phyloP scores from a whole-genome alignment of 2,797 vertebrate genomes.

The Melanotaenia pygmaea region DNA sequence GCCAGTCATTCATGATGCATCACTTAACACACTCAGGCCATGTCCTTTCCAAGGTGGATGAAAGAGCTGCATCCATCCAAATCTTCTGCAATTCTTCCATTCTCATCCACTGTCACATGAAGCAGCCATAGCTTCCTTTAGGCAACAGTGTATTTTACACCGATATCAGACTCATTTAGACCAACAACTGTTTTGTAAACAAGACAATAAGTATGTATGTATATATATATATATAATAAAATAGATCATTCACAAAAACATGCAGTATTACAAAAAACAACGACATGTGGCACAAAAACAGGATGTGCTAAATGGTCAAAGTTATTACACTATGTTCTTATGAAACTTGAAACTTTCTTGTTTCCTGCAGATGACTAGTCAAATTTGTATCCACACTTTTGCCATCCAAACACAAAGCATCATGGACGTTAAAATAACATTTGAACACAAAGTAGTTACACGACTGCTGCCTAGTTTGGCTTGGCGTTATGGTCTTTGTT shows the following conservation, averaged over 20 bases:
- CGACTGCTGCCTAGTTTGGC: background rate
- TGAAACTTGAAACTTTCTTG: too few relatives aligned
- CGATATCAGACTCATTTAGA: background rate
- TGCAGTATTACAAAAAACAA: too few relatives aligned
- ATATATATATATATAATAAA: background rate
- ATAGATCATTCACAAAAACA: background rate
- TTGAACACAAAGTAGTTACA: background rate
- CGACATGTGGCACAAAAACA: too few relatives aligned
- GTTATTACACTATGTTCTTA: too few relatives aligned
- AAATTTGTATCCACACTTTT: too few relatives aligned
- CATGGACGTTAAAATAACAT: background rate
- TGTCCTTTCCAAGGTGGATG: conserved; percentile 14
- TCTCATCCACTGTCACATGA: background rate
- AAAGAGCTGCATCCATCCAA: conserved; percentile 17
- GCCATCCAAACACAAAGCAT: background rate
- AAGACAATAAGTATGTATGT: background rate
- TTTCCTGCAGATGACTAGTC: too few relatives aligned
- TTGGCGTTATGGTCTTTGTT: background rate
- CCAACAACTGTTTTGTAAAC: background rate
- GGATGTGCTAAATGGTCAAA: too few relatives aligned
- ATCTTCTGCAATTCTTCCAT: conserved; percentile 1
- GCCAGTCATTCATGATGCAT: conserved; percentile 66
- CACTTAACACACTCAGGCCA: conserved; percentile 44
- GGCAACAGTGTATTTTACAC: background rate
- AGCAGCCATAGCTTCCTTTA: background rate